These are phyloP conservation scores for Pissodes strobi DNA, from an alignment of 1,140 invertebrate species.

Conservation along the genomic window DNA sequence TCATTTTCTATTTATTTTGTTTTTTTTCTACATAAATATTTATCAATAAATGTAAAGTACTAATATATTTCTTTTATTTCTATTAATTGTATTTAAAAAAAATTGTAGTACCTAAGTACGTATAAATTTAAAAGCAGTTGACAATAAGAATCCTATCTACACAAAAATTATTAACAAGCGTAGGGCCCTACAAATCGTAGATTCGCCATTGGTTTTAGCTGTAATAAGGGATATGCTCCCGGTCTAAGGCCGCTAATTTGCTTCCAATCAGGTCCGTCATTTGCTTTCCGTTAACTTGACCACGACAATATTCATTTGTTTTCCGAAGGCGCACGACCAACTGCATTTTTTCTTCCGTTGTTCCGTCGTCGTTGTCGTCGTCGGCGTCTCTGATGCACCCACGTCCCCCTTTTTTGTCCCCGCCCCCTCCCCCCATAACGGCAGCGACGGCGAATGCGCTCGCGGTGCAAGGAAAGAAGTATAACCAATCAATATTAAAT, in stretches of 20 bases:
- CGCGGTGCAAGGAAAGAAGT: constrained; percentile 41
- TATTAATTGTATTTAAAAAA: too few species aligned
- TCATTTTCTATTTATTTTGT: too few species aligned
- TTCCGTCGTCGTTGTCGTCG: constrained; percentile 4
- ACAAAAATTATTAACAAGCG: too few species aligned
- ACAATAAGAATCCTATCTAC: too few species aligned
- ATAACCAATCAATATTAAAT: constrained; percentile 57
- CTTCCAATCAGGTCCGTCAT: constrained; percentile 18
- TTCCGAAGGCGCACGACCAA: constrained; percentile 29
- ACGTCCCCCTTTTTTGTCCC: constrained; percentile 22
- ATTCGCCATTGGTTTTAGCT: too few species aligned
- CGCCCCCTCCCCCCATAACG: constrained; percentile 17
- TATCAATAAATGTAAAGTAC: too few species aligned
- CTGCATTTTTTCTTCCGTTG: constrained; percentile 35
- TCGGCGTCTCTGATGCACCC: constrained; percentile 32
- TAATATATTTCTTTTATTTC: too few species aligned
- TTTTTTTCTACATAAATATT: too few species aligned
- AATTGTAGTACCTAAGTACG: too few species aligned
- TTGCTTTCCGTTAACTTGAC: constrained; percentile 24
- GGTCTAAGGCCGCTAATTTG: not conserved
- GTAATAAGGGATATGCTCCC: too few species aligned
- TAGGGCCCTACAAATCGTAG: too few species aligned
- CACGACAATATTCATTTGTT: constrained; percentile 32
- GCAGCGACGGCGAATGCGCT: constrained; percentile 34
- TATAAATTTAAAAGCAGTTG: too few species aligned